A percentile compares a stretch with the other conserved stretches of the same genome.
These are phyloP conservation scores for Noctua pronuba DNA, from an alignment of 2,888 invertebrate species.

Conservation along the genomic window DNA sequence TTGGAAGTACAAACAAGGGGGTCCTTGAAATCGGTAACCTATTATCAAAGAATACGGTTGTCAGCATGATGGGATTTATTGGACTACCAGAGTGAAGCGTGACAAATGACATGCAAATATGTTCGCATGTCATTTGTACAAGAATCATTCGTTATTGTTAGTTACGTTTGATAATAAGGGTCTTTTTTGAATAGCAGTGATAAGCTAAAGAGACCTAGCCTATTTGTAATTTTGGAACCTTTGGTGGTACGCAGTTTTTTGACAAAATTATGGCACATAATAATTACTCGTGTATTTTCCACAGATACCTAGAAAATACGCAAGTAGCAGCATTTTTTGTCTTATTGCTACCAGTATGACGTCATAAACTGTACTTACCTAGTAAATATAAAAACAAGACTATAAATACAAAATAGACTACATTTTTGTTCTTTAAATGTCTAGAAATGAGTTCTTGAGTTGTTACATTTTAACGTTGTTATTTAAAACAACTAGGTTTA, in stretches of 20 bases:
- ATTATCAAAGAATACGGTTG: constrained; percentile 87
- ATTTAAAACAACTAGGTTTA: no score
- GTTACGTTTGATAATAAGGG: constrained; percentile 19
- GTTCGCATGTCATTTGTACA: constrained; percentile 45
- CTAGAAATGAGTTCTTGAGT: no score
- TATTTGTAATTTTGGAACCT: background rate
- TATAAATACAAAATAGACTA: no score
- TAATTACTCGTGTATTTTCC: no score
- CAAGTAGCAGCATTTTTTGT: no score
- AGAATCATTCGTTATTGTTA: constrained; percentile 40
- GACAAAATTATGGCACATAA: background rate
- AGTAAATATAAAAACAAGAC: no score
- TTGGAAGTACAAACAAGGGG: constrained; percentile 63
- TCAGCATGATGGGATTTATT: constrained; percentile 87
- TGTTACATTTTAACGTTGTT: no score
- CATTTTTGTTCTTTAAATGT: no score
- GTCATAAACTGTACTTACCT: no score
- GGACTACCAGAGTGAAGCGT: constrained; percentile 36
- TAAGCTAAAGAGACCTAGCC: background rate
- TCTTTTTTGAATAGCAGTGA: background rate
- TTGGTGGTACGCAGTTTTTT: background rate
- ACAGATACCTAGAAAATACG: no score
- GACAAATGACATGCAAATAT: constrained; percentile 63
- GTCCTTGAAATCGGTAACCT: constrained; percentile 83
- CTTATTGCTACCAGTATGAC: no score